Evolutionary conservation across 2,797 vertebrate species (phyloP).

Genomic region (Myotis vivesi): DNA sequence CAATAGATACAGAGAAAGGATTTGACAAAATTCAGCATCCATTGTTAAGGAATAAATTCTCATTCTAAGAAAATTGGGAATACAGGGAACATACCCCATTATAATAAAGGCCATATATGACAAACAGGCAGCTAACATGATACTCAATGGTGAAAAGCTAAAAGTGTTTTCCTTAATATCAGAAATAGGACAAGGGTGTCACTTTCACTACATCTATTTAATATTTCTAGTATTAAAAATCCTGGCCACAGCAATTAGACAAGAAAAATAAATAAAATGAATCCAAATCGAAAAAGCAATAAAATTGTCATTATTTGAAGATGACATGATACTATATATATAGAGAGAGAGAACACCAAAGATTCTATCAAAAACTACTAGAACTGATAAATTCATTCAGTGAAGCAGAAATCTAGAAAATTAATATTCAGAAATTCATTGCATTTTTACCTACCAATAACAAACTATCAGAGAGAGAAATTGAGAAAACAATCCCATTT

Average conservation of each 20-base stretch:
- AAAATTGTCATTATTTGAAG: neutral
- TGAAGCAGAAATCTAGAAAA: neutral
- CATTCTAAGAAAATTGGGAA: neutral
- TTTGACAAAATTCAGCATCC: neutral
- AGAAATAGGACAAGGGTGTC: neutral
- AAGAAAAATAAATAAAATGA: neutral
- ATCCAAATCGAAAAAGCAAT: neutral
- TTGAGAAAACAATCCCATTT: neutral
- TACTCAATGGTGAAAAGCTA: neutral
- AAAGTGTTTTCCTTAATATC: neutral
- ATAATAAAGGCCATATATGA: neutral
- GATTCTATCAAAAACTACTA: neutral
- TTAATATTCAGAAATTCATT: neutral
- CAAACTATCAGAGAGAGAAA: neutral
- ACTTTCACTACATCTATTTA: neutral
- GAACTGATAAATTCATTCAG: neutral
- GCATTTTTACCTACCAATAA: neutral
- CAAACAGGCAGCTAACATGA: neutral
- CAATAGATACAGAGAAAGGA: neutral
- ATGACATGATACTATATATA: neutral
- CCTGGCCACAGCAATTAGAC: neutral
- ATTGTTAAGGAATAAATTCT: neutral
- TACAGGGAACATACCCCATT: neutral
- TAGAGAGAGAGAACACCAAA: neutral
- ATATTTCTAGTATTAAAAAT: neutral